phyloP scores from a whole-genome alignment of 92 coral and sea anemone genomes.

The Porites rus region DNA sequence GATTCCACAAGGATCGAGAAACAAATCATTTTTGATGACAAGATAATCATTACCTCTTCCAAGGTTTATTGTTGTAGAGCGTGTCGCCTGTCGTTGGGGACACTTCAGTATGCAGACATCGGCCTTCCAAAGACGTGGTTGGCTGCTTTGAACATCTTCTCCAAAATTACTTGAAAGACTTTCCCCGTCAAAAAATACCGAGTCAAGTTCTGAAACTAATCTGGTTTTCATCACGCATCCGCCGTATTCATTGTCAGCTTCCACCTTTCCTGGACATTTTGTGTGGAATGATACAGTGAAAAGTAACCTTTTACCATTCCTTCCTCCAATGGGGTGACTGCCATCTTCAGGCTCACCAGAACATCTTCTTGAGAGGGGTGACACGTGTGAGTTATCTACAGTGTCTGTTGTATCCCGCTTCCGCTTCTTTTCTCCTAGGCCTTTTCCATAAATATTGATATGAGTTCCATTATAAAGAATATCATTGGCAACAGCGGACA shows the following conservation, averaged over 20 bases:
- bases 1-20: conserved; percentile 27
- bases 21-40: not conserved
- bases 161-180: not conserved
- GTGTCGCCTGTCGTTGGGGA: not conserved
- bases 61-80: conserved; percentile 1
- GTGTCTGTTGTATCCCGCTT: not conserved
- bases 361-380: not conserved
- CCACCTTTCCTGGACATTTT: not conserved
- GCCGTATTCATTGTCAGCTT: not conserved
- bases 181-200: not conserved
- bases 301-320: not conserved
- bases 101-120: conserved; percentile 3
- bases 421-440: not conserved
- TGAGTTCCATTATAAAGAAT: not conserved
- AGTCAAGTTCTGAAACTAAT: not conserved
- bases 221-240: not conserved
- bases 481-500: conserved; percentile 4
- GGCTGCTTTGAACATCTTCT: not conserved
- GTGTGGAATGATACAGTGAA: not conserved
- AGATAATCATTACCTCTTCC: conserved; percentile 4
- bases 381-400: not conserved
- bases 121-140: not conserved
- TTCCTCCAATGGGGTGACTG: not conserved
- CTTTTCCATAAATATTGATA: not conserved
- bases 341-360: not conserved